These are phyloP conservation scores for Thamnophis elegans DNA, from an alignment of 2,797 vertebrate genomes.

Conservation along the genomic window DNA sequence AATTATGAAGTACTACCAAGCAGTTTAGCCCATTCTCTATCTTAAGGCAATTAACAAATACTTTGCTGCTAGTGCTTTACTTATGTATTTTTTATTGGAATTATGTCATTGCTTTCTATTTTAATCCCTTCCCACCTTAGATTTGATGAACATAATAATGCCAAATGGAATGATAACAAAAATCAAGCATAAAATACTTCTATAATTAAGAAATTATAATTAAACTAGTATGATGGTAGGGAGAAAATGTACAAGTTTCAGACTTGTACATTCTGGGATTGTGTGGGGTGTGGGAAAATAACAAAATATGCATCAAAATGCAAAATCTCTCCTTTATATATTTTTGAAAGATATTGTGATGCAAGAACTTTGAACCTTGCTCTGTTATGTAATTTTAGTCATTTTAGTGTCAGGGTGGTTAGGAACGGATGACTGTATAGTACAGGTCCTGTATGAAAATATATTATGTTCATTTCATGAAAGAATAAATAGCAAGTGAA, in stretches of 20 bases:
- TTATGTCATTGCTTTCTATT: background rate
- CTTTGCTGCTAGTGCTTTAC: background rate
- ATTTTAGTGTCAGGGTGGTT: background rate
- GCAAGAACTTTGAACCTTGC: background rate
- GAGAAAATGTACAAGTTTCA: background rate
- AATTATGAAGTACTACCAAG: background rate
- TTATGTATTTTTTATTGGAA: background rate
- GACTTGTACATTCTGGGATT: background rate
- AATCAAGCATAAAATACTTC: background rate
- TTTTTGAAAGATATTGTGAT: background rate
- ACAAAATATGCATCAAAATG: background rate
- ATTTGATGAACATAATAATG: background rate
- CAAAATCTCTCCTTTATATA: background rate
- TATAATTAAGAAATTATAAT: background rate
- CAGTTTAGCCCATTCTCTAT: background rate
- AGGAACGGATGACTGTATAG: background rate
- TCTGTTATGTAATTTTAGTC: background rate
- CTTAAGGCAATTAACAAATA: background rate
- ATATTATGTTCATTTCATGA: background rate
- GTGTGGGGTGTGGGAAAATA: background rate
- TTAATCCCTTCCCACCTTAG: background rate
- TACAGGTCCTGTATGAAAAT: background rate
- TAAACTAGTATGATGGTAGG: background rate
- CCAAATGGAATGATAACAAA: background rate
- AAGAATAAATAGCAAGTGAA: background rate